phyloP scores from a whole-genome alignment of 1,140 invertebrate species.

The Oryctes rhinoceros region DNA sequence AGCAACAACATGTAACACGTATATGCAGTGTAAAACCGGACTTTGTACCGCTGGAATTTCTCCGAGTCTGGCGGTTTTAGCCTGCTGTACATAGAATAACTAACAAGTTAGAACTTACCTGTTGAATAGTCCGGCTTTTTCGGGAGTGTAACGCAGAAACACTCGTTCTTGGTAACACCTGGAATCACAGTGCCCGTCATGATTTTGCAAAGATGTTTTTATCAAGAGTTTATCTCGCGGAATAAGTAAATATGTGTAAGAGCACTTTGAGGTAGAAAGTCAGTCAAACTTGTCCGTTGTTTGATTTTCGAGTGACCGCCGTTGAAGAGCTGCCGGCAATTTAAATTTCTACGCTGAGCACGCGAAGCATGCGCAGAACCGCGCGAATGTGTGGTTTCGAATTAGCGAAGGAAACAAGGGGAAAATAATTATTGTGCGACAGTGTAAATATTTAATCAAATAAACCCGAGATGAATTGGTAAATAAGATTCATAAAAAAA shows the following conservation, averaged over 20 bases:
- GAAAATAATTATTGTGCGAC: neutral
- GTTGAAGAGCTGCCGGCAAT: conserved; percentile 1
- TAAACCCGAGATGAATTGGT: neutral
- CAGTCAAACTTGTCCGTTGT: neutral
- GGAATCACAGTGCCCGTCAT: conserved; percentile 53
- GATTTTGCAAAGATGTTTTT: too few relatives aligned
- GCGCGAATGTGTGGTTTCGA: too few relatives aligned
- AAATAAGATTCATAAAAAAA: too few relatives aligned
- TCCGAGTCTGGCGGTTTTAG: too few relatives aligned
- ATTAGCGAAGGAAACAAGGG: too few relatives aligned
- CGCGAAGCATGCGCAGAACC: neutral
- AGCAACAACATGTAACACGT: neutral
- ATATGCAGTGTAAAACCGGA: neutral
- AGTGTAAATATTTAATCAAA: neutral
- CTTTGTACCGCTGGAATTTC: neutral
- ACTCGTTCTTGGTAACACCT: conserved; percentile 54
- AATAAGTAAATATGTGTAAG: neutral
- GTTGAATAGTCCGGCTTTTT: conserved; percentile 45
- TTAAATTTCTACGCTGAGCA: neutral
- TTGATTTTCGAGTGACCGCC: neutral
- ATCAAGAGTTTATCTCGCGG: too few relatives aligned
- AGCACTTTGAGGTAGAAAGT: neutral
- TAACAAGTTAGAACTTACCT: conserved; percentile 43
- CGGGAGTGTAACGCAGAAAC: conserved; percentile 47
- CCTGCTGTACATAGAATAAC: neutral